phyloP scores from a whole-genome alignment of 2,797 vertebrate species.

The Mycteria americana region DNA sequence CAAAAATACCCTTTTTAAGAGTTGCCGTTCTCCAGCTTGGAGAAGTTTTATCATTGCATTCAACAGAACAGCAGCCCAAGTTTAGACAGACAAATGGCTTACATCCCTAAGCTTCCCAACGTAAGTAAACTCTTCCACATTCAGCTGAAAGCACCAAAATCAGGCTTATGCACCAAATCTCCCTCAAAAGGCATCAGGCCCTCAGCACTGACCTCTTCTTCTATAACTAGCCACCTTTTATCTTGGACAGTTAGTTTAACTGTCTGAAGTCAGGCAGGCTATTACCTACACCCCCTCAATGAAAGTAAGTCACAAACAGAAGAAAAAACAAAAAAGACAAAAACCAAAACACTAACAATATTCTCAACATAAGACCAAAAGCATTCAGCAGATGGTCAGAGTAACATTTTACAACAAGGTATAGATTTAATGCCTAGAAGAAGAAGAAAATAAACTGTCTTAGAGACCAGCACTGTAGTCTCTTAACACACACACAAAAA shows the following conservation, averaged over 20 bases:
- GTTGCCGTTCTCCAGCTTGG: rapidly evolving
- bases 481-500: not conserved
- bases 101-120: not conserved
- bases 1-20: not conserved
- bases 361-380: not conserved
- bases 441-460: not conserved
- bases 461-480: not conserved
- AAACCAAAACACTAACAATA: not conserved
- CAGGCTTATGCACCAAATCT: not conserved
- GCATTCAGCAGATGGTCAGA: not conserved
- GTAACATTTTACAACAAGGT: not conserved
- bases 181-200: not conserved
- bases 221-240: not conserved
- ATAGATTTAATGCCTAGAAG: not conserved
- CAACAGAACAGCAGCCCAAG: not conserved
- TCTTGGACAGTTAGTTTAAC: not conserved
- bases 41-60: not conserved
- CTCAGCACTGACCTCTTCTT: not conserved
- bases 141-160: not conserved
- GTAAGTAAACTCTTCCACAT: not conserved
- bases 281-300: not conserved
- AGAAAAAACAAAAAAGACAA: not conserved
- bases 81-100: not conserved
- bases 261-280: not conserved
- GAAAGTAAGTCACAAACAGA: not conserved